Evolutionary conservation across 2,797 vertebrate species (phyloP).

Genomic region (Crocodylus rhombifer): DNA sequence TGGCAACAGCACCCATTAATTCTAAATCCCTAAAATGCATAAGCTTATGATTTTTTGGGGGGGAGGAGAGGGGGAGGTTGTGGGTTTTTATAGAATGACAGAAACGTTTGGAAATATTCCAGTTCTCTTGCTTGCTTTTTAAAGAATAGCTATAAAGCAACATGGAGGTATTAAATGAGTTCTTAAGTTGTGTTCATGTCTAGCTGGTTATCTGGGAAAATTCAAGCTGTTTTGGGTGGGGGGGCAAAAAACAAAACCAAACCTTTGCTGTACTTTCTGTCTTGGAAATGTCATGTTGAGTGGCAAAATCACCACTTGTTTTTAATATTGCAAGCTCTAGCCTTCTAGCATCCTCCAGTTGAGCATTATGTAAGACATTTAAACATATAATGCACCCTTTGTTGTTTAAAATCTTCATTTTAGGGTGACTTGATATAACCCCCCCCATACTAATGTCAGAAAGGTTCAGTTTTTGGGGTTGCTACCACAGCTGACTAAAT

Average conservation of each 20-base stretch:
- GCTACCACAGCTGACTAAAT: background rate
- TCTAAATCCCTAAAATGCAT: background rate
- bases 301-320: background rate
- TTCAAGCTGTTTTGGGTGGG: no score
- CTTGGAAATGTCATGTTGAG: background rate
- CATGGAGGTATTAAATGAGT: background rate
- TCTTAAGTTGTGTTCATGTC: fast-evolving
- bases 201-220: background rate
- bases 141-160: background rate
- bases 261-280: background rate
- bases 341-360: background rate
- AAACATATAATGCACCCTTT: background rate
- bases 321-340: background rate
- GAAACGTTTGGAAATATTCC: background rate
- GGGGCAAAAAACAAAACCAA: no score
- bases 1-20: fast-evolving
- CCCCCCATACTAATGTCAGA: background rate
- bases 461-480: background rate
- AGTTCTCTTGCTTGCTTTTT: background rate
- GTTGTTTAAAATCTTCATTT: background rate
- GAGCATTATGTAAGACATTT: background rate
- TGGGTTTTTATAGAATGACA: background rate
- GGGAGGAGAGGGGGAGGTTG: background rate
- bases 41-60: slow-evolving; percentile 9
- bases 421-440: background rate